Evolutionary conservation across 2,888 invertebrate genomes (phyloP).

Genomic region (Brassicogethes aeneus): DNA sequence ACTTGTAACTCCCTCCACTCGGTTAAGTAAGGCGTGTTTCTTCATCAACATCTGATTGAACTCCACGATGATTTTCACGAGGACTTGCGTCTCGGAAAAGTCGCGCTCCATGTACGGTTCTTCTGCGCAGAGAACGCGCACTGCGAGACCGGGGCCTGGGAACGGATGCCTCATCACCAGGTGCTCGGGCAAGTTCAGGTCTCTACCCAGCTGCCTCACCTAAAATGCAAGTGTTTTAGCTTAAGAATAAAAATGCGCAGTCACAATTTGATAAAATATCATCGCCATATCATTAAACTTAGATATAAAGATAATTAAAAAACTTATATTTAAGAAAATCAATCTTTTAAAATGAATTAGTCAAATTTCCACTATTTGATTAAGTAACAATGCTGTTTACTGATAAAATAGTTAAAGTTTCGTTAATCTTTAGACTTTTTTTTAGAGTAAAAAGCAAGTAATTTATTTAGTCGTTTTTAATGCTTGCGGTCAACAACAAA

Average conservation of each 20-base stretch:
- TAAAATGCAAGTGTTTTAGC: conserved; percentile 29
- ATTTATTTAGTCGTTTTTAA: too few relatives aligned
- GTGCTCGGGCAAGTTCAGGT: conserved; percentile 78
- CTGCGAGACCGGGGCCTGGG: conserved; percentile 96
- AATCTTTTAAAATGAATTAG: too few relatives aligned
- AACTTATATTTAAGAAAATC: too few relatives aligned
- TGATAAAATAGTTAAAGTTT: too few relatives aligned
- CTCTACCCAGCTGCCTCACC: conserved; percentile 79
- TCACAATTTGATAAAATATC: not conserved
- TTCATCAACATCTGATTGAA: conserved; percentile 86
- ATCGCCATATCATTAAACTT: too few relatives aligned
- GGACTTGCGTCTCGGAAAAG: conserved; percentile 91
- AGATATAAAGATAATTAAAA: too few relatives aligned
- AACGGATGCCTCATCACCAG: conserved; percentile 95
- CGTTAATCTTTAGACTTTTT: too few relatives aligned
- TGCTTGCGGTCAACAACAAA: too few relatives aligned
- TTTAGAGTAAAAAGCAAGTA: too few relatives aligned
- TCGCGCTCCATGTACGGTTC: conserved; percentile 91
- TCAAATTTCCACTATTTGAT: too few relatives aligned
- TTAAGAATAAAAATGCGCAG: conserved; percentile 4
- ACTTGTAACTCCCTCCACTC: conserved; percentile 72
- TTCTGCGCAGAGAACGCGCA: conserved; percentile 90
- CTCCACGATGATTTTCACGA: conserved; percentile 90
- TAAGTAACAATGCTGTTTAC: too few relatives aligned
- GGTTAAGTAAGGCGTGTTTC: conserved; percentile 84